Evolutionary conservation across 2,888 invertebrate species (phyloP), one percentile per base, ranked within the genome.

Genomic region (Volucella inflata): DNA sequence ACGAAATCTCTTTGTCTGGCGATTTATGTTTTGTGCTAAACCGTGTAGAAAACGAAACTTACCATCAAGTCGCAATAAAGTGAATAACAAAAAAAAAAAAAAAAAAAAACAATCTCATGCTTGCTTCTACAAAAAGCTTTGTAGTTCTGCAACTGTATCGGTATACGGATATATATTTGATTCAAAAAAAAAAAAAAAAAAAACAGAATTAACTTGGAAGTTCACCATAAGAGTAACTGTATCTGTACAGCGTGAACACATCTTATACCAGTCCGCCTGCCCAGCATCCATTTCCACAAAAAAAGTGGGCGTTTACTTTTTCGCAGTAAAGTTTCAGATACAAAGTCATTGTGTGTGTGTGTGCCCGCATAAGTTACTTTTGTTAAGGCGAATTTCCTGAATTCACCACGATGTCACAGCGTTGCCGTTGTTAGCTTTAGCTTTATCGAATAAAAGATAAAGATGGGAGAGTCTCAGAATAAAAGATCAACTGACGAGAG

Each of bases 1-100:
- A 51, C 21, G 60, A 53, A 82, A 68, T 72, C 72, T 17, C 75
- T 75, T 80, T 80, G 84, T 84, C 84, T 80, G 79, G 53, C 64
- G 46, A 64, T 80, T 80, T 84, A 77, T 67, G 60, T 79, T 74
- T 59, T 78, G 51, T 57, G 82, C 72, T 57, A 83, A 83, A 78
- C 71, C 68, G 62, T 80, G 80, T 84, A 75, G 80, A 84, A 84
- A 84, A 84, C 64, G 68, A 84, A 74, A 83, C 79, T 83, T 83
- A 68, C 76, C 67, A 68, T 83, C 51, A 74, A 74, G 46, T 72
- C 36, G 53, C 42, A 70, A 38, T 1, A 53, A 44, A 53, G 14
- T 6, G 42, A 70, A 11, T 53, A 48, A 14, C n/a, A 2, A 16
- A 42, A 42, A 16, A 38, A 36, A 21, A 50, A 14, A 67, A 46